Conservation (phyloP, 1,140 invertebrate genomes). For the Gonioctena quinquepunctata region DNA sequence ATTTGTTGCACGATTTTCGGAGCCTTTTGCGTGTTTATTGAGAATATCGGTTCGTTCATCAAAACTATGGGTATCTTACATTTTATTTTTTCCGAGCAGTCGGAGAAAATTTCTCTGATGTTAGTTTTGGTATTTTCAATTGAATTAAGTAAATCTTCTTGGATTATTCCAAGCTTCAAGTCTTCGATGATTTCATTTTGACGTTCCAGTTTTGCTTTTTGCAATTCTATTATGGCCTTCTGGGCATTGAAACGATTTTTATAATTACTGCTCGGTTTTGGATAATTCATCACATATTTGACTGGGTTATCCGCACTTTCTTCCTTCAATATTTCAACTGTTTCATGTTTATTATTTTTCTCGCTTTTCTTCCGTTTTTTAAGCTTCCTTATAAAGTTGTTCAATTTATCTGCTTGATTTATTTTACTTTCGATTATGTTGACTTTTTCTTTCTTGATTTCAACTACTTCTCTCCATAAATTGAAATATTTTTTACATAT, state of each 20-base stretch:
- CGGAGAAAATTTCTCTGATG: slow-evolving; percentile 61
- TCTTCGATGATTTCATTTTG: slow-evolving; percentile 67
- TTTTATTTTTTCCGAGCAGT: slow-evolving; percentile 59
- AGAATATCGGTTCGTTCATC: slow-evolving; percentile 60
- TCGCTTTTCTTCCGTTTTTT: slow-evolving; percentile 22
- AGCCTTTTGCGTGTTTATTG: slow-evolving; percentile 54
- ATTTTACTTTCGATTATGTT: not conserved
- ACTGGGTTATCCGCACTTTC: not conserved
- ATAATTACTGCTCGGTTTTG: not conserved
- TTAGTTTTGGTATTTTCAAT: slow-evolving; percentile 62
- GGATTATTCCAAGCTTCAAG: slow-evolving; percentile 65
- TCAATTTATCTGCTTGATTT: slow-evolving; percentile 26
- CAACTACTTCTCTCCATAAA: slow-evolving; percentile 22
- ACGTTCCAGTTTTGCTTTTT: slow-evolving; percentile 65
- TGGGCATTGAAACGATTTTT: slow-evolving; percentile 62
- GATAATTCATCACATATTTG: too few relatives aligned
- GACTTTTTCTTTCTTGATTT: slow-evolving; percentile 5
- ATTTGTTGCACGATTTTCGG: slow-evolving; percentile 68
- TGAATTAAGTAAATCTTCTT: slow-evolving; percentile 62
- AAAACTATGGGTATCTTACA: slow-evolving; percentile 33
- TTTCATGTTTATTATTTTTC: too few relatives aligned
- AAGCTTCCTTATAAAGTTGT: slow-evolving; percentile 26
- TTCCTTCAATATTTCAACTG: not conserved
- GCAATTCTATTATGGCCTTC: slow-evolving; percentile 66
- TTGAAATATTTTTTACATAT: slow-evolving; percentile 26